These are phyloP conservation scores for Gadus chalcogrammus DNA, from an alignment of 2,113 vertebrate species.

Conservation along the genomic window DNA sequence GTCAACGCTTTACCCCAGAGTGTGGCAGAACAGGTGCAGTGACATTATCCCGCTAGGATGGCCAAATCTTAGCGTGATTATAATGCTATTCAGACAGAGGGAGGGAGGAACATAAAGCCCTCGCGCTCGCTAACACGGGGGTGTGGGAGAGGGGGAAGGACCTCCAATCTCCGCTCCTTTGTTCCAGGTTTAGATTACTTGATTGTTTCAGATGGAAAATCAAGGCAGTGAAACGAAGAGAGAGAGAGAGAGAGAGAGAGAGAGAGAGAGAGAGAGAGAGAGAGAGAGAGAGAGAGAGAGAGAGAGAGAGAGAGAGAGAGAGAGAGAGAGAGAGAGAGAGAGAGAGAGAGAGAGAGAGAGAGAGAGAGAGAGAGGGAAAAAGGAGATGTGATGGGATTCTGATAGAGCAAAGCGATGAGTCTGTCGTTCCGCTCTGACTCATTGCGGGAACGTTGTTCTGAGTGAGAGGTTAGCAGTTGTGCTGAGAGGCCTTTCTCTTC, in stretches of 20 bases:
- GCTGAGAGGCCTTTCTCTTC: too few relatives aligned
- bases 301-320: conserved; percentile 19
- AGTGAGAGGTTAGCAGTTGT: too few relatives aligned
- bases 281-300: conserved; percentile 26
- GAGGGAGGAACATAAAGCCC: conserved; percentile 27
- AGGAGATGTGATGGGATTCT: background rate
- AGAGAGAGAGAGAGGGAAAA: conserved; percentile 23
- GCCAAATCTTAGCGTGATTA: conserved; percentile 27
- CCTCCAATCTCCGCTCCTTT: conserved; percentile 40
- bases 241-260: conserved; percentile 19
- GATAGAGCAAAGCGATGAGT: conserved; percentile 28
- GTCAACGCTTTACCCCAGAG: background rate
- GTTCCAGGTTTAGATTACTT: conserved; percentile 20
- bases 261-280: conserved; percentile 23
- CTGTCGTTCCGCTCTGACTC: background rate
- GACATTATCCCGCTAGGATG: conserved; percentile 23
- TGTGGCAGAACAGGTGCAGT: conserved; percentile 4
- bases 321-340: conserved; percentile 35
- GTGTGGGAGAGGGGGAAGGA: conserved; percentile 15
- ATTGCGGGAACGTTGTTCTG: too few relatives aligned
- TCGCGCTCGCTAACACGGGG: conserved; percentile 6
- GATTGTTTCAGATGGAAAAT: conserved; percentile 47
- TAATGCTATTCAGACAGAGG: conserved; percentile 9
- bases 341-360: conserved; percentile 31
- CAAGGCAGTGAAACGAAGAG: conserved; percentile 25